Base-by-base conservation (phyloP, 2,797 vertebrate species). In the Syngnathus rostellatus region DNA sequence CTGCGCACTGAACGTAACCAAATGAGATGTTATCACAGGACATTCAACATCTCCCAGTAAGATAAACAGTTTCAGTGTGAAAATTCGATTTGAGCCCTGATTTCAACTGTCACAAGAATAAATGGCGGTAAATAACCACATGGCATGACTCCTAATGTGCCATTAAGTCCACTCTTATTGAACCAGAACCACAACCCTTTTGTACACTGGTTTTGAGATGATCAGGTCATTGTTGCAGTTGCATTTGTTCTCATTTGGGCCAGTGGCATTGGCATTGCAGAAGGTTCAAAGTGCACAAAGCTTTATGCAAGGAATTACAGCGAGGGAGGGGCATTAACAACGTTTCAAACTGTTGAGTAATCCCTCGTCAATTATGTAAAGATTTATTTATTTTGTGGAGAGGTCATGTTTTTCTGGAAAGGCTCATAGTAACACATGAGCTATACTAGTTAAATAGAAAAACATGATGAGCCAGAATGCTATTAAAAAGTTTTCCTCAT, bases 241-340 rank as follows among this genome's bases (percentile, higher is more conserved):
- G 14, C 23, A 14, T 11, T 17, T 17, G 12, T 16, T 46, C 6
- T 38, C 21, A 45, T 68, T 51, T 9, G 19, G 17, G 41, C 64
- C 21, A 9, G 12, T 62, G 43, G 23, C 62, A 57, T 45, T 73
- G 45, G 37, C 63, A 25, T 17, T 59, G 63, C n/a, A 58, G 19
- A 61, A 46, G 14, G 69, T 53, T 37, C 66, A 76, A 77, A 72
- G 73, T 69, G 46, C 65, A 72, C 38, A 11, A 12, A 40, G 2
- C 45, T 40, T 31, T 31, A 31, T 31, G 31, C 31, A 31, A 31
- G 31, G 31, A 4, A 3, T 31, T 31, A 31, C 31, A 31, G 16
- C 1, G 10, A 50, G n/a, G 8, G 2, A 53, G n/a, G 21, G 51
- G 51, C 19, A 53, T 53, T 21, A 23, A 53, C 19, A 53, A 53